Evolutionary conservation across 2,888 invertebrate species (phyloP).

Genomic region (Mylabris sibirica): DNA sequence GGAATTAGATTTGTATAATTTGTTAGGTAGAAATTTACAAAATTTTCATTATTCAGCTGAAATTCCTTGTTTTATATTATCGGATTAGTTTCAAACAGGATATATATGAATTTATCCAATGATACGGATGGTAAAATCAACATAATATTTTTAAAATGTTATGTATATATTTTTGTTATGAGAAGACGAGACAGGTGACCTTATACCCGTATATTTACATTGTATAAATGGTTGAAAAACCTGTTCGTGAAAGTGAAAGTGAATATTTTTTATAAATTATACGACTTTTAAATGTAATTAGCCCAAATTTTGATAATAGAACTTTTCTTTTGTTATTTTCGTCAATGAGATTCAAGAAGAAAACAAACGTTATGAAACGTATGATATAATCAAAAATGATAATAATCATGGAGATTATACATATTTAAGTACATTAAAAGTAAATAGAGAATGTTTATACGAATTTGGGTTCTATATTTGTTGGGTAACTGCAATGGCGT

Average conservation of each 20-base stretch:
- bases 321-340: not conserved
- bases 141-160: not conserved
- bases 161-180: not conserved
- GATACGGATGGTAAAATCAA: not conserved
- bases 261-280: not conserved
- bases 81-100: not conserved
- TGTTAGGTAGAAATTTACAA: not conserved
- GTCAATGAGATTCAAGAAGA: not conserved
- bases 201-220: constrained; percentile 7
- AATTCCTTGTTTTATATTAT: not conserved
- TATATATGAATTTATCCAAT: not conserved
- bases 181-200: constrained; percentile 10
- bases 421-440: not conserved
- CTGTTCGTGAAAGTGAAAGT: constrained; percentile 11
- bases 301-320: constrained; percentile 1
- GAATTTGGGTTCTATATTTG: not conserved
- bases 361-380: not conserved
- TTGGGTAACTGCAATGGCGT: not conserved
- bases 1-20: not conserved
- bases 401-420: not conserved
- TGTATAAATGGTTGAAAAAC: constrained; percentile 6
- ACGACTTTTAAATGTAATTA: constrained; percentile 5
- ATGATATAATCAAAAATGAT: not conserved
- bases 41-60: not conserved
- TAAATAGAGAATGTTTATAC: not conserved